A percentile compares a stretch with the other conserved stretches of the same genome.
Evolutionary conservation across 64 coral and sea anemone genomes (phyloP).

Genomic region (Montipora capricornis): DNA sequence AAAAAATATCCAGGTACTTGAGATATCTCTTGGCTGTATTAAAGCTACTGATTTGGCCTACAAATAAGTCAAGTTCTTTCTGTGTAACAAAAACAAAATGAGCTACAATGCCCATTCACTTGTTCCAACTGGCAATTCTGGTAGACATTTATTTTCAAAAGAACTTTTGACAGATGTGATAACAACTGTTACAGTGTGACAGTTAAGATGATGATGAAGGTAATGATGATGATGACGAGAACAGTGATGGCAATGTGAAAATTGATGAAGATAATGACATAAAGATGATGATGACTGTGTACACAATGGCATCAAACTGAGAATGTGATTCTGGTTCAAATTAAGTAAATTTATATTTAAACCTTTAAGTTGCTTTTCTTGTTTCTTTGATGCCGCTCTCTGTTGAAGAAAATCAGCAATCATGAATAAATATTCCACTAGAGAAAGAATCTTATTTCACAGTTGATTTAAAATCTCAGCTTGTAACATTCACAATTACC

Average conservation of each 20-base stretch:
- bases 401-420: slow-evolving; percentile 8
- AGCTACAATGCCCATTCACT: too few relatives aligned
- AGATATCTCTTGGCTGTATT: background rate
- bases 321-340: background rate
- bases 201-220: background rate
- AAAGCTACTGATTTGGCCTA: too few relatives aligned
- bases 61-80: too few relatives aligned
- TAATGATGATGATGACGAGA: background rate
- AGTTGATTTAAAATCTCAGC: too few relatives aligned
- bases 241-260: background rate
- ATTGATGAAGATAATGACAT: background rate
- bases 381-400: slow-evolving; percentile 95
- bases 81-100: too few relatives aligned
- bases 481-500: too few relatives aligned
- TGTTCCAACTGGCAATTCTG: too few relatives aligned
- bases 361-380: slow-evolving; percentile 98
- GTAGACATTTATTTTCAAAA: background rate
- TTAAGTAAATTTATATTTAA: too few relatives aligned
- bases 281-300: too few relatives aligned
- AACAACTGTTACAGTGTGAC: background rate
- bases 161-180: background rate
- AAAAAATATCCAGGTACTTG: background rate
- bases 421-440: background rate
- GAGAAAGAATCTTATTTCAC: too few relatives aligned
- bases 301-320: background rate